Conservation (phyloP, 2,113 vertebrate genomes). For the Mesembrinibis cayennensis region DNA sequence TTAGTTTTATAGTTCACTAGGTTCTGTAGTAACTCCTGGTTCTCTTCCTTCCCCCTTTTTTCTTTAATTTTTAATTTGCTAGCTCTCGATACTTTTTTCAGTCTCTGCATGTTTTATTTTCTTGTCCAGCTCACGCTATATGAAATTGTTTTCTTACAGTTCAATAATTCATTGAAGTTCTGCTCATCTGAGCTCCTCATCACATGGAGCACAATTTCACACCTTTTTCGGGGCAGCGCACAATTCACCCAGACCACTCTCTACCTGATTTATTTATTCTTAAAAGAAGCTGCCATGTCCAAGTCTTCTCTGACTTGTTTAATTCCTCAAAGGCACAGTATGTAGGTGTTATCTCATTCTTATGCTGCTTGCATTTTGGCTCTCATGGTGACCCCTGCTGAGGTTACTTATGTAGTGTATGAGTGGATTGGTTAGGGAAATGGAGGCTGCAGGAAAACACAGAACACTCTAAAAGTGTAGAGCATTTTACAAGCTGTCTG, state of each 20-base stretch:
- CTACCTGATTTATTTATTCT: not conserved
- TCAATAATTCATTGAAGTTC: not conserved
- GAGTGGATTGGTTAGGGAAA: not conserved
- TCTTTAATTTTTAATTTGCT: not conserved
- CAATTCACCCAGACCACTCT: not conserved
- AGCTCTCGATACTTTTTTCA: not conserved
- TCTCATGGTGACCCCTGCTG: not conserved
- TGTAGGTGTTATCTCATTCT: not conserved
- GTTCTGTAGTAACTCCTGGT: not conserved
- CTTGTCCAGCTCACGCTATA: rapidly evolving
- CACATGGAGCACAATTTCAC: not conserved
- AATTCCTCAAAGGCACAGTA: not conserved
- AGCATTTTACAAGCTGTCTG: not conserved
- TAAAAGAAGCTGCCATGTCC: not conserved
- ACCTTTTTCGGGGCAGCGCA: not conserved
- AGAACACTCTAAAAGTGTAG: not conserved
- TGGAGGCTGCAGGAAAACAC: not conserved
- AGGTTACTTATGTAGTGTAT: not conserved
- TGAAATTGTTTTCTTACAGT: not conserved
- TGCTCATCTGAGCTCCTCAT: not conserved
- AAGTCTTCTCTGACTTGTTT: not conserved
- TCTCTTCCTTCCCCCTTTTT: not conserved
- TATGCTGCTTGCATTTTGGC: not conserved
- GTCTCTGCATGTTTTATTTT: not conserved
- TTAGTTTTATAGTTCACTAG: not conserved